Base-by-base conservation (phyloP, 2,797 vertebrate genomes). In the Acanthurus lineatus region DNA sequence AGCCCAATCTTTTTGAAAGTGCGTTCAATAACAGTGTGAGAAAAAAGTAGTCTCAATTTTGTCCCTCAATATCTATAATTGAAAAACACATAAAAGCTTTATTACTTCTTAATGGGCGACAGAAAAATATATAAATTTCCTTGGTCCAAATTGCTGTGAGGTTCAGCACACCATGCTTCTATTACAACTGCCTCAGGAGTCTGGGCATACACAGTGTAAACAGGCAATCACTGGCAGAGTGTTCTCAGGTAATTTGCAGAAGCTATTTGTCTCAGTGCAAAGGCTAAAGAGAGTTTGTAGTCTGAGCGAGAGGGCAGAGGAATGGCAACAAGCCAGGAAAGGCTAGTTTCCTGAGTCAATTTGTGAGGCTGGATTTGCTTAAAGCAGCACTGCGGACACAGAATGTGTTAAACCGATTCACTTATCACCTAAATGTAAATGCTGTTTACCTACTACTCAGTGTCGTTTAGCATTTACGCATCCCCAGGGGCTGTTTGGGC, bases 31-130 rank as follows among this genome's bases (percentile, higher is more conserved):
- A 65, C 15, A 42, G 57, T 49, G 40, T 57, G 42, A 56, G 25
- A 60, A 69, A 73, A 63, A 20, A 61, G 11, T 9, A 32, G 22
- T 45, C 32, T 83, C 49, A 66, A 76, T 81, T 88, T 70, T 12
- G 0, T 48, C 48, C 32, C 59, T 85, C 70, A 90, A 88, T 87
- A 83, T 86, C 66, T 82, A 59, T 89, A 87, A 89, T 87, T 91
- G 90, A 81, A 90, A 87, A 89, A 82, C 73, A 81, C 90, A 88
- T 80, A 85, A 83, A 85, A 64, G 78, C 66, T 76, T 63, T 66
- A 84, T 75, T 73, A 69, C 68, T 74, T 69, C 64, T 75, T 83
- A 65, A 59, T 51, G 47, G 57, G 60, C 14, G 19, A 68, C 63
- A 69, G 16, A 62, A 61, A 76, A 64, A 75, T 45, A 60, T 53